Evolutionary conservation across 2,113 vertebrate genomes (phyloP).

Genomic region (Casuarius casuarius): DNA sequence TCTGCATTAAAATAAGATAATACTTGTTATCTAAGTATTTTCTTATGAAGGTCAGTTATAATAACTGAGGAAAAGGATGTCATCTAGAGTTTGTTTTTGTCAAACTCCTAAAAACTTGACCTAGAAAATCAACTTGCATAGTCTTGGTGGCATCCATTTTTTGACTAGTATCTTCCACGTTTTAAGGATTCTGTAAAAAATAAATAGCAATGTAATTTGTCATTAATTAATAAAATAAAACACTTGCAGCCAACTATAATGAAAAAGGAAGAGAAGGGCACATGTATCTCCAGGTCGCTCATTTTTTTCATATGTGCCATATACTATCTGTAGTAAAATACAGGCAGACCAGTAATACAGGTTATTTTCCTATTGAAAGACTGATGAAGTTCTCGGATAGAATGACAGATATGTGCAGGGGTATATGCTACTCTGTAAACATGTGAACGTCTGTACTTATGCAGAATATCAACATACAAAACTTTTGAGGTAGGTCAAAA

Average conservation of each 20-base stretch:
- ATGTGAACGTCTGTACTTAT: neutral
- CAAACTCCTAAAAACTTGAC: neutral
- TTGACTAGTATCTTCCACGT: neutral
- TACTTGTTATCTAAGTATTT: neutral
- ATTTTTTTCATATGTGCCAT: neutral
- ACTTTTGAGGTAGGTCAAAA: neutral
- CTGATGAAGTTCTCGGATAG: neutral
- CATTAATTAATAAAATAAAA: neutral
- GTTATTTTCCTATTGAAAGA: neutral
- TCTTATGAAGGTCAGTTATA: neutral
- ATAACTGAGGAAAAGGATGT: neutral
- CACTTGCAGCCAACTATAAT: neutral
- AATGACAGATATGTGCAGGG: neutral
- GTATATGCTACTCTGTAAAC: accelerated
- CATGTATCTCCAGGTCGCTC: neutral
- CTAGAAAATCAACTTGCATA: neutral
- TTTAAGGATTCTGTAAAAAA: neutral
- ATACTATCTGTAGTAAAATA: neutral
- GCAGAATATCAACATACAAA: neutral
- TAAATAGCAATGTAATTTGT: neutral
- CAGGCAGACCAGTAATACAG: neutral
- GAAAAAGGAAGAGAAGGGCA: neutral
- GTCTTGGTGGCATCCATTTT: neutral
- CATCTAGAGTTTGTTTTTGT: neutral
- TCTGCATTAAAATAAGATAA: neutral